Base-by-base conservation (phyloP, 2,888 invertebrate species). In the Azorinus chamasolen region DNA sequence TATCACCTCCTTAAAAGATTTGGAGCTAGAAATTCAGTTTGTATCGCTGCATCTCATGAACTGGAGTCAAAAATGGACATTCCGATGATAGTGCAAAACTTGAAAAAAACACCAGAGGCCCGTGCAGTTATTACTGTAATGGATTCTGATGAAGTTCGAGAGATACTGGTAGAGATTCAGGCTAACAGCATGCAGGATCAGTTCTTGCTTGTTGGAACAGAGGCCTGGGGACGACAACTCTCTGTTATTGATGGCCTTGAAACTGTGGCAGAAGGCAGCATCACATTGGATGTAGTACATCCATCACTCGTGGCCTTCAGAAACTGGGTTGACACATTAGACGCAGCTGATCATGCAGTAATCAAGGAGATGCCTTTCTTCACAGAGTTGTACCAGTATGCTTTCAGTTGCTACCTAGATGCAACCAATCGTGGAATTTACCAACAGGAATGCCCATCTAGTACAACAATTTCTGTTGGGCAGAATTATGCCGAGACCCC, bases 371-470 rank as follows among this genome's bases (percentile, higher is more conserved):
- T 91, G 61, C 84, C 85, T 0, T 85, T 80, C 71, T 79, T 90
- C 55, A 64, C 76, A 0, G 87, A 89, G 41, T 88, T 88, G 87
- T 91, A 90, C 63, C 86, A 92, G 69, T 25, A 69, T 8, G 70
- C 83, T 2, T 85, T 83, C 51, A 73, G 85, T 41, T 92, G 92
- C 64, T 89, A 89, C 61, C 58, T 92, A 5, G 85, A 86, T 54
- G 78, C 85, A 0, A 51, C 65, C 4, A 81, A 80, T 43, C 53
- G 78, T 10, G 81, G 85, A 2, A 61, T 65, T 2, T 90, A 88
- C 62, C 32, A 73, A 1, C 58, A 55, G 1, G 62, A 71, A 8
- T 89, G 87, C 59, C 68, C 59, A 20, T 61, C 64, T 2, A 62
- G 45, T 20, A 57, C 27, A 4, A 51, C 69, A 4, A 80, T 84